Evolutionary conservation across 2,797 vertebrate species (phyloP), one percentile per base, ranked within the genome.

Genomic region (Periparus ater): DNA sequence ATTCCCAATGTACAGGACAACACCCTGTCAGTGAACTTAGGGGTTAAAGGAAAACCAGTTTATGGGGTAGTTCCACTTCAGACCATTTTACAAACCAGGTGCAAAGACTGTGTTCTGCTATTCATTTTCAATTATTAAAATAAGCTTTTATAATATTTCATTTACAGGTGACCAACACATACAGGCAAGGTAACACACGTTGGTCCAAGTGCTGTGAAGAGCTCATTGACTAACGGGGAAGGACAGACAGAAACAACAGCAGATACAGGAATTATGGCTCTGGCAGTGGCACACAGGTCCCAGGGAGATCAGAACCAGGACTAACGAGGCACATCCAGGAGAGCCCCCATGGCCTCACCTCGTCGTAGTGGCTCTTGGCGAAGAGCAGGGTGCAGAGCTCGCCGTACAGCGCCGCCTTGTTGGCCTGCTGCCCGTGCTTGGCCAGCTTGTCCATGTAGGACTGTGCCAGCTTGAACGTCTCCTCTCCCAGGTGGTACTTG

Each of bases 341-440:
- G 23, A 60, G 34, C 18, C 20, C 42, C 40, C 20, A 22, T 11
- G 5, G 18, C 76, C 97, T 92, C 97, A 99, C 99, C 98, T 99
- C 99, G 73, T 99, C 99, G 19, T 99, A 99, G 97, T 99, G 99
- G 97, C 99, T 99, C 98, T 99, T 99, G 96, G 99, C 99, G 91
- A 99, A 99, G 63, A 99, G 98, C 95, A 99, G 98, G 10, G 99
- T 99, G 73, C 99, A 99, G 8, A 99, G 98, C 97, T 99, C 99
- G 57, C 99, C 99, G 11, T 99, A 99, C 6, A 99, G 98, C 5
- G 99, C 99, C 1, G 99, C 99, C 98, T 99, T 99, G 97, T 99
- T 99, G 93, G 99, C 99, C 95, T 99, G 98, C 95, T 99, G 99
- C 87, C 99, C 99, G 3, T 99, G 99, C 96, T 99, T 99, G 95